Evolutionary conservation across 2,888 invertebrate species (phyloP).

Genomic region (Volucella zonaria): DNA sequence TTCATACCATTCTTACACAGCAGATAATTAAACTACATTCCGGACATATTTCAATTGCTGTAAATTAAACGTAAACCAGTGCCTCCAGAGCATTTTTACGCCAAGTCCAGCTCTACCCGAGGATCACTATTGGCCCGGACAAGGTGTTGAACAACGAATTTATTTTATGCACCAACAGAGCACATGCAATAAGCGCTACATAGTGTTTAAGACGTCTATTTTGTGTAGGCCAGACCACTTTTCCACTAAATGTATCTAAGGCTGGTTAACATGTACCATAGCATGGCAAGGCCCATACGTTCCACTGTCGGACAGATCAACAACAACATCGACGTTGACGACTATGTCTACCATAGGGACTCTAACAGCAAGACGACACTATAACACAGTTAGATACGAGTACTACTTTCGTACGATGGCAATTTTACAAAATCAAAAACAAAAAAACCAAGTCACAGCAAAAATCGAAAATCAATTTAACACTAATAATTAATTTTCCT

Average conservation of each 20-base stretch:
- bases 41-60: conserved; percentile 34
- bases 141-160: conserved; percentile 67
- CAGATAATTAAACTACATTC: conserved; percentile 40
- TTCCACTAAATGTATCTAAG: neutral
- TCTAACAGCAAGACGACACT: conserved; percentile 28
- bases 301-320: neutral
- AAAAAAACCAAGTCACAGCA: conserved; percentile 20
- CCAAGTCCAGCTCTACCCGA: conserved; percentile 10
- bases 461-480: conserved; percentile 75
- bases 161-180: conserved; percentile 60
- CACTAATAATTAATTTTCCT: conserved; percentile 81
- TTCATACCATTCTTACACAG: neutral
- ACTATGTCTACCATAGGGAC: neutral
- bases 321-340: conserved; percentile 3
- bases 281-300: conserved; percentile 14
- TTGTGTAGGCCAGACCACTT: conserved; percentile 57
- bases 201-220: conserved; percentile 31
- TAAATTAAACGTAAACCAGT: conserved; percentile 41
- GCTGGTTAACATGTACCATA: neutral
- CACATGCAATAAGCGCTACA: conserved; percentile 56
- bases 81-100: conserved; percentile 6
- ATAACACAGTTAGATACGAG: conserved; percentile 15
- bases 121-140: conserved; percentile 47
- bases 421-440: no score
- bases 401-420: neutral